Base-by-base conservation (phyloP, 2,888 invertebrate genomes). In the Lithophane ornitopus region DNA sequence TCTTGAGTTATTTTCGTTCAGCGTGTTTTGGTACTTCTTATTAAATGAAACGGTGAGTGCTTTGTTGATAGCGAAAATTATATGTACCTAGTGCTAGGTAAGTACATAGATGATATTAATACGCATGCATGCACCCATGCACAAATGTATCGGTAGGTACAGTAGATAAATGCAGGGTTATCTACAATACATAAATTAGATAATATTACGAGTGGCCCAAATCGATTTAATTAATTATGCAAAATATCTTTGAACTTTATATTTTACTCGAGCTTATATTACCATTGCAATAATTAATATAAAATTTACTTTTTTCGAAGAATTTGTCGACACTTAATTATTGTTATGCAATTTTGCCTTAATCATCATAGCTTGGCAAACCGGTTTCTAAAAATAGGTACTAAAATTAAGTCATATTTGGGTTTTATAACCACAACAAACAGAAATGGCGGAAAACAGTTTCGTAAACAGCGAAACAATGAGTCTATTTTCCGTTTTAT, bases 1-100 rank as follows among this genome's bases (percentile, higher is more conserved):
- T 84, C 63, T n/a, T 22, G 83, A 76, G 78, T 74, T 89, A 89
- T 87, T 88, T 88, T 78, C 22, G 80, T 74, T 56, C 56, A 22
- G 14, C 26, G 69, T 71, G 56, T 78, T 74, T 80, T 73, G 44
- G 46, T 54, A 62, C 76, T 73, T 74, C 72, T 58, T 70, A 68
- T 78, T 87, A 86, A 89, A 89, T 89, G 89, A 86, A 70, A 87
- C 84, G 85, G 89, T 89, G 71, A 88, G 88, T 88, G 26, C 22
- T 67, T 71, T 41, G 46, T 77, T 70, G 56, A 62, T 56, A 39
- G n/a, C 58, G 7, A 41, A 56, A 59, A 26, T 41, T 39, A 16
- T 28, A 59, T 6, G 26, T 19, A 39, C 14, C 9, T 46, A 22
- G 8, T 58, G 3, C 12, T 62, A 49, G 22, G 46, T 77, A 52